Evolutionary conservation across 2,888 invertebrate species (phyloP).

Genomic region (Ornithoptera alexandrae): DNA sequence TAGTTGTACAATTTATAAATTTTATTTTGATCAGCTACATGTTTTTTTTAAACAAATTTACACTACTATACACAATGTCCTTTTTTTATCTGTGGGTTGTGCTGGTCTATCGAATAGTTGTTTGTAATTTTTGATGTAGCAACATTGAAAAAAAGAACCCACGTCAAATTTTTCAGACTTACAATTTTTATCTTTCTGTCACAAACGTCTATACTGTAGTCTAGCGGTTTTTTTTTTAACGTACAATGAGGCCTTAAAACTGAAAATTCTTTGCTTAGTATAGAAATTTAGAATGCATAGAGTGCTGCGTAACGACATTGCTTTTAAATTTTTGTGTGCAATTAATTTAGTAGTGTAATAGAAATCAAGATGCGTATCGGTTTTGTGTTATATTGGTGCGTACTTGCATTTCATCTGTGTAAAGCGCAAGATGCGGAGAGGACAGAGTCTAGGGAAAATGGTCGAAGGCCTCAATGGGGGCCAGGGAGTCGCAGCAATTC

Average conservation of each 20-base stretch:
- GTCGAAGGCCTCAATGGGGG: slow-evolving; percentile 69
- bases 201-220: slow-evolving; percentile 49
- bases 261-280: slow-evolving; percentile 45
- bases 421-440: slow-evolving; percentile 72
- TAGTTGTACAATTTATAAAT: too few species aligned
- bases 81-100: neutral
- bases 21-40: too few species aligned
- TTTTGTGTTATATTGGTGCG: slow-evolving; percentile 76
- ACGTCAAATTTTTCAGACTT: slow-evolving; percentile 58
- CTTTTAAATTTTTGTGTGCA: slow-evolving; percentile 57
- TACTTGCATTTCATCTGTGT: slow-evolving; percentile 73
- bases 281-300: slow-evolving; percentile 69
- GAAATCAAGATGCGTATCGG: slow-evolving; percentile 77
- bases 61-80: neutral
- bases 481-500: slow-evolving; percentile 63
- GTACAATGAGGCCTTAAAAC: slow-evolving; percentile 67
- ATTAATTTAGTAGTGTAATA: slow-evolving; percentile 62
- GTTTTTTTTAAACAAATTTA: too few species aligned
- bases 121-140: slow-evolving; percentile 14
- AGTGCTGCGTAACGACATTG: slow-evolving; percentile 56
- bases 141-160: slow-evolving; percentile 33
- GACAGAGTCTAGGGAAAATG: slow-evolving; percentile 68
- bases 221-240: slow-evolving; percentile 55
- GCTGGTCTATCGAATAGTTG: neutral
- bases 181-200: slow-evolving; percentile 58